These are phyloP conservation scores for Phalacrocorax pelagicus DNA, from an alignment of 2,113 vertebrate genomes.

Conservation along the genomic window DNA sequence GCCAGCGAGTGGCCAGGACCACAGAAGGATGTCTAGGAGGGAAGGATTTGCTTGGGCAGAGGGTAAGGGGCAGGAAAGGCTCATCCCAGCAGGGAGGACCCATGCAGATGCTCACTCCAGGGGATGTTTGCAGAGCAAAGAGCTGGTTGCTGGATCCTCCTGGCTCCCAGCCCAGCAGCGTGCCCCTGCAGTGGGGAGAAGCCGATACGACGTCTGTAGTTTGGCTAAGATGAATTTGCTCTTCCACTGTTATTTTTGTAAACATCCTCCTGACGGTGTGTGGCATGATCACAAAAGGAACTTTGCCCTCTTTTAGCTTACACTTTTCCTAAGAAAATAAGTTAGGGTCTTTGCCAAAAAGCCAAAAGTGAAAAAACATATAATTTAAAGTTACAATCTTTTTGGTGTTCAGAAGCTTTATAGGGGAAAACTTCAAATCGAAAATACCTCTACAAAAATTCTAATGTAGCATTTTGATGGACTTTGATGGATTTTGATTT, in stretches of 20 bases:
- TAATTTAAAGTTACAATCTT: not conserved
- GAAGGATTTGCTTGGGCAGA: not conserved
- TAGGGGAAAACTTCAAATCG: not conserved
- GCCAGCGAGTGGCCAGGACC: not conserved
- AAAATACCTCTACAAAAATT: not conserved
- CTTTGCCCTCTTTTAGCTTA: not conserved
- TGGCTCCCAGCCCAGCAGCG: not conserved
- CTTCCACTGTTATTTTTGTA: not conserved
- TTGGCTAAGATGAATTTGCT: not conserved
- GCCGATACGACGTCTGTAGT: fast-evolving
- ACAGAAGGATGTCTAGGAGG: too few relatives aligned
- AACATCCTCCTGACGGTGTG: not conserved
- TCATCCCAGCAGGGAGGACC: not conserved
- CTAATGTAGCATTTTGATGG: not conserved
- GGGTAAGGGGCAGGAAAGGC: not conserved
- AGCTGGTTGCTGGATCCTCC: not conserved
- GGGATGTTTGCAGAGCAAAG: not conserved
- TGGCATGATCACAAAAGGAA: not conserved
- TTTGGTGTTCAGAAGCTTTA: not conserved
- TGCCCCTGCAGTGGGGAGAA: not conserved
- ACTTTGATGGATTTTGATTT: too few relatives aligned
- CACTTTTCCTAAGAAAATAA: not conserved
- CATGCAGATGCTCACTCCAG: not conserved
- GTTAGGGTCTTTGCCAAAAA: not conserved
- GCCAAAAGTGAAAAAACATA: fast-evolving